Percentiles rank a stretch among this genome's conserved stretches.
Conservation (phyloP, 1,140 invertebrate species). For the Meloidogyne chitwoodi region DNA sequence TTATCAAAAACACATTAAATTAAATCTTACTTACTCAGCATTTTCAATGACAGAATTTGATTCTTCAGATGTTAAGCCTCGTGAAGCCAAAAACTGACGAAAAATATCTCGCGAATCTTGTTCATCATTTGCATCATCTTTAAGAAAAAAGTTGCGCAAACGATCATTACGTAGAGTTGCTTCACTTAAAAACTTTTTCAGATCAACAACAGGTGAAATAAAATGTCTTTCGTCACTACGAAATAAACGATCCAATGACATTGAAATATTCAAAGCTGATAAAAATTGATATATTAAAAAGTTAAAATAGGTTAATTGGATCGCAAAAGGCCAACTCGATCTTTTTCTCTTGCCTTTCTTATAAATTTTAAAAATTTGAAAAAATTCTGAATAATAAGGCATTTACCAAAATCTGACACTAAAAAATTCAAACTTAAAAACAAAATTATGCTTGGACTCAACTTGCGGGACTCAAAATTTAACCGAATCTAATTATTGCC, state of each 20-base stretch:
- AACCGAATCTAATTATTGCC: too few species aligned
- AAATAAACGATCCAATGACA: conserved; percentile 42
- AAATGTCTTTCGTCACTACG: conserved; percentile 39
- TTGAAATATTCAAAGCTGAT: conserved; percentile 9
- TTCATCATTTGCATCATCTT: neutral
- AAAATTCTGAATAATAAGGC: too few species aligned
- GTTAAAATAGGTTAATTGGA: too few species aligned
- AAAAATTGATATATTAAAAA: neutral
- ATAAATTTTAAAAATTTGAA: too few species aligned
- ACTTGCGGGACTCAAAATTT: too few species aligned
- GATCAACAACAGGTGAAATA: conserved; percentile 41
- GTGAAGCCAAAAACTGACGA: conserved; percentile 20
- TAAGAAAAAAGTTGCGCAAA: conserved; percentile 30
- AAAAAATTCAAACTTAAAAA: too few species aligned
- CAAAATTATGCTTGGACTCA: too few species aligned
- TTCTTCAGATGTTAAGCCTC: conserved; percentile 7
- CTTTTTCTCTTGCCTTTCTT: too few species aligned
- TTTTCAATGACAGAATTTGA: conserved; percentile 13
- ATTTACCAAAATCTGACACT: too few species aligned
- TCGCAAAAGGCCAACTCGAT: too few species aligned
- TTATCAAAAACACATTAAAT: neutral
- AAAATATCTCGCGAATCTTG: conserved; percentile 21
- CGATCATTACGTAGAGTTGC: conserved; percentile 21
- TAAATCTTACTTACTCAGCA: conserved; percentile 23
- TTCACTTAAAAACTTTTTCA: conserved; percentile 33